These are phyloP conservation scores for Linnaemya tessellans DNA, from an alignment of 2,888 invertebrate species.

Conservation along the genomic window DNA sequence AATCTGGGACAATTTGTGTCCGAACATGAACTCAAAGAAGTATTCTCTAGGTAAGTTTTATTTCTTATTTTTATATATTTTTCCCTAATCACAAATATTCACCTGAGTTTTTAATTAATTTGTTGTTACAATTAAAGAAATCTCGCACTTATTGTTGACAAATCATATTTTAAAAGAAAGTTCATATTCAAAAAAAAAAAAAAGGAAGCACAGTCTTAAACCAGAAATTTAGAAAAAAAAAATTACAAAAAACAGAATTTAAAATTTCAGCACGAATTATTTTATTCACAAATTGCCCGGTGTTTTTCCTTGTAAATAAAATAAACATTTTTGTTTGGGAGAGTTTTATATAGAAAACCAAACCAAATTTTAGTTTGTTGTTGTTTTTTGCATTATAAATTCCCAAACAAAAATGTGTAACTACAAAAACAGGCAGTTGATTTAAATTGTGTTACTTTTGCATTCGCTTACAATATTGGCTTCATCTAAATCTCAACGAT, in stretches of 20 bases:
- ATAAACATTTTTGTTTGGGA: too few relatives aligned
- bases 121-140: slow-evolving; percentile 40
- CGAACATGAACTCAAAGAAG: slow-evolving; percentile 99
- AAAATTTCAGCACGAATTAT: not conserved
- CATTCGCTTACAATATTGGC: too few relatives aligned
- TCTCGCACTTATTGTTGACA: slow-evolving; percentile 63
- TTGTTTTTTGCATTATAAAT: too few relatives aligned
- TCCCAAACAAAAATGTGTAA: too few relatives aligned
- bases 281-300: too few relatives aligned
- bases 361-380: too few relatives aligned
- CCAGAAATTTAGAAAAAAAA: not conserved
- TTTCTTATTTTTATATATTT: not conserved
- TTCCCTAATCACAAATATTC: not conserved
- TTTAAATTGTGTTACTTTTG: too few relatives aligned
- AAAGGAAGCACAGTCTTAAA: not conserved
- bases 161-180: slow-evolving; percentile 20
- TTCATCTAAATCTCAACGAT: not conserved
- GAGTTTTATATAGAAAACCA: too few relatives aligned
- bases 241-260: slow-evolving; percentile 23
- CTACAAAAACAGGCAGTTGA: too few relatives aligned
- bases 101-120: slow-evolving; percentile 19
- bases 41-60: slow-evolving; percentile 95
- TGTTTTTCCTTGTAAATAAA: too few relatives aligned
- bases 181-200: not conserved
- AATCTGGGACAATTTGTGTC: slow-evolving; percentile 98